Percentiles rank a stretch among this genome's conserved stretches.
phyloP scores from a whole-genome alignment of 1,140 invertebrate species.

The Nebria ingens region DNA sequence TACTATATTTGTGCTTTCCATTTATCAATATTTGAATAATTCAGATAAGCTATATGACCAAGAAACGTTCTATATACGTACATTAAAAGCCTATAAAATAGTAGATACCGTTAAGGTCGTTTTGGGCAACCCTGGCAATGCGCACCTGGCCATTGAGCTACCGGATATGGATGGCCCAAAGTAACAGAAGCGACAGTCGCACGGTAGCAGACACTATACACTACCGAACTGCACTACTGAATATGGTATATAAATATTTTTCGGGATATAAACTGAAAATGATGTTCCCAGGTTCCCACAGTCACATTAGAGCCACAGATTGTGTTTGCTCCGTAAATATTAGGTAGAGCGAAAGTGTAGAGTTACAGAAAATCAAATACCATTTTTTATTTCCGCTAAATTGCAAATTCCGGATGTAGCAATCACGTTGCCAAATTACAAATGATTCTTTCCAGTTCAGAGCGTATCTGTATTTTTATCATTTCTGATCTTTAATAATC shows the following conservation, averaged over 20 bases:
- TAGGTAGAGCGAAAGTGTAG: too few relatives aligned
- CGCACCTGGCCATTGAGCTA: conserved; percentile 1
- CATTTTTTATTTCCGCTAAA: too few relatives aligned
- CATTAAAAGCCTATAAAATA: background rate
- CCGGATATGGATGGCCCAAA: conserved; percentile 7
- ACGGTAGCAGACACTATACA: background rate
- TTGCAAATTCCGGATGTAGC: too few relatives aligned
- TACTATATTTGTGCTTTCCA: background rate
- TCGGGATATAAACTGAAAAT: too few relatives aligned
- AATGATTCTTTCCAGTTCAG: too few relatives aligned
- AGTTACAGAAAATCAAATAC: too few relatives aligned
- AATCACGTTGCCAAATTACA: too few relatives aligned
- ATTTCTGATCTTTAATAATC: too few relatives aligned
- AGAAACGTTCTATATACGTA: background rate
- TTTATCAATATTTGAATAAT: background rate
- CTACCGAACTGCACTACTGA: background rate
- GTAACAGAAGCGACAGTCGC: background rate
- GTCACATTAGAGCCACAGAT: too few relatives aligned
- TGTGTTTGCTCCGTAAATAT: too few relatives aligned
- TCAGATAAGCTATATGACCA: background rate
- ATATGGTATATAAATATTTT: background rate
- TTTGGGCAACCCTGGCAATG: background rate
- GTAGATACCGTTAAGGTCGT: background rate
- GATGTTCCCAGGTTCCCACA: too few relatives aligned
- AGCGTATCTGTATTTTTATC: too few relatives aligned